These are phyloP conservation scores for Galleria mellonella DNA, from an alignment of 1,140 invertebrate species.

Conservation along the genomic window DNA sequence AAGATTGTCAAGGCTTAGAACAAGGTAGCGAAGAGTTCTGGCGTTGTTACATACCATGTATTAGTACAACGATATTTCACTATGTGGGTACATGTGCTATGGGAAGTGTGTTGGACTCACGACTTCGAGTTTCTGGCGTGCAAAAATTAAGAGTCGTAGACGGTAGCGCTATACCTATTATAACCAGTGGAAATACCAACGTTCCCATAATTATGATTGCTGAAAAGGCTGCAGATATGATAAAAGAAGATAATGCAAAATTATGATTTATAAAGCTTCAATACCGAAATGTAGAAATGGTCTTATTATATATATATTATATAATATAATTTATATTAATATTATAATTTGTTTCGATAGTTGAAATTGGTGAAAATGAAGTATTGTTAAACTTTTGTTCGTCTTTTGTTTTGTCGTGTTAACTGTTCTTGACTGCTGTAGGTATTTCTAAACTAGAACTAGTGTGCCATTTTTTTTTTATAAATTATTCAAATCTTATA, in stretches of 20 bases:
- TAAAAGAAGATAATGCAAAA: neutral
- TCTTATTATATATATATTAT: no score
- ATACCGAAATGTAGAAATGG: no score
- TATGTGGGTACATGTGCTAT: conserved; percentile 72
- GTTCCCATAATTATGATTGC: conserved; percentile 1
- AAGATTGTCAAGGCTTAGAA: conserved; percentile 5
- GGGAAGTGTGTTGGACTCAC: conserved; percentile 65
- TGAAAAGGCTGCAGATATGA: conserved; percentile 2
- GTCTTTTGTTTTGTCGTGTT: no score
- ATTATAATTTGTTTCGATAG: no score
- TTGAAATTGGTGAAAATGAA: no score
- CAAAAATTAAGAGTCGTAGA: conserved; percentile 31
- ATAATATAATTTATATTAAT: no score
- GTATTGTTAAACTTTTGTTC: no score
- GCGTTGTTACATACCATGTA: conserved; percentile 47
- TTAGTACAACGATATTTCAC: conserved; percentile 49
- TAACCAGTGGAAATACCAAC: conserved; percentile 16
- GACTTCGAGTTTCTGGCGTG: conserved; percentile 57
- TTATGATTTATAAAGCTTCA: no score
- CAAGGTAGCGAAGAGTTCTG: conserved; percentile 35
- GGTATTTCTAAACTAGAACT: no score
- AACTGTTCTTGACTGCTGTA: no score
- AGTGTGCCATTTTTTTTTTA: no score
- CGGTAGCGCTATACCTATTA: conserved; percentile 31
- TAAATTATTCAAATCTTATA: no score